Evolutionary conservation across 2,113 vertebrate genomes (phyloP), one percentile per base, ranked within the genome.

Genomic region (Scytalopus superciliaris): DNA sequence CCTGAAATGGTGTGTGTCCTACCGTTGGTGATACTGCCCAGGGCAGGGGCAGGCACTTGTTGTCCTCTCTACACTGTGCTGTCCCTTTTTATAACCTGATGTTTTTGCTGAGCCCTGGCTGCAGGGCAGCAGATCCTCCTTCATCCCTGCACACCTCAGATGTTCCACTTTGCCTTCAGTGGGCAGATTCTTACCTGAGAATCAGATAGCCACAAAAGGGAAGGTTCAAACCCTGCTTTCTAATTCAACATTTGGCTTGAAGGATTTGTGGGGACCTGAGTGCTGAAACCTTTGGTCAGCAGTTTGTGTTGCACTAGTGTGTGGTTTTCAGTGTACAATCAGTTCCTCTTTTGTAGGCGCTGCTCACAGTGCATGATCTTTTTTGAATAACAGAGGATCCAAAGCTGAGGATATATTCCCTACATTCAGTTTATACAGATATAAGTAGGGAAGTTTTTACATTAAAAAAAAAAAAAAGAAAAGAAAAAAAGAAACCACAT

Each of bases 71-170:
- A 50, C 50, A 68, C n/a, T 15, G 3, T 59, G 40, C 42, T 81
- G 42, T 27, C 22, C 21, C 55, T 74, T 72, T 28, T 30, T n/a
- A 53, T 39, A 78, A 31, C 33, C 24, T 8, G 4, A 8, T 50
- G 50, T 42, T 62, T 63, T 45, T 6, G 6, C 33, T 47, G 45
- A 59, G 23, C 49, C 23, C 35, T 6, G 0, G 39, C 14, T 4
- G 1, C n/a, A 80, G 64, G 53, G 47, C 50, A 81, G 22, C 45
- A 76, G 44, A 49, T 90, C 35, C 8, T 75, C 25, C 53, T 73
- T 74, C 53, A 50, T 10, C 9, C n/a, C 6, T 24, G 25, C 0
- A 0, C 22, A 28, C 17, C 8, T 53, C 19, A 16, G 21, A 37
- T 5, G 37, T 81, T 33, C 52, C 60, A 30, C 19, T 13, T 67